Evolutionary conservation across 2,888 invertebrate genomes (phyloP).

Genomic region (Torymus texanus): DNA sequence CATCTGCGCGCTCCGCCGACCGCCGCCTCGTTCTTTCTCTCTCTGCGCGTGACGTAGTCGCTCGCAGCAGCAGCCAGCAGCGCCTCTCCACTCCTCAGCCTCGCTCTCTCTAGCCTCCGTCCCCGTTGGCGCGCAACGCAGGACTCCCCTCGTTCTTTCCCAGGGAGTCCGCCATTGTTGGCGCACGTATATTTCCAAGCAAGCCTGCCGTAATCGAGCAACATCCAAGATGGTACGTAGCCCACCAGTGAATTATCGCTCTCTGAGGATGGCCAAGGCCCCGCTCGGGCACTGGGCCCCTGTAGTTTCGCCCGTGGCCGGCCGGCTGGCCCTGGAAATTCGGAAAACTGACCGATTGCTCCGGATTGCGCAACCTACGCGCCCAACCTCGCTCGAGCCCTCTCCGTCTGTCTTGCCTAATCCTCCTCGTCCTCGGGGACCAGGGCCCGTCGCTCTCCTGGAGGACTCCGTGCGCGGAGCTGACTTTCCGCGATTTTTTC

Average conservation of each 20-base stretch:
- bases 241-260: slow-evolving; percentile 43
- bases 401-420: too few relatives aligned
- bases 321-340: slow-evolving; percentile 57
- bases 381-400: slow-evolving; percentile 10
- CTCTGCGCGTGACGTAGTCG: background rate
- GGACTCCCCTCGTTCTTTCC: slow-evolving; percentile 79
- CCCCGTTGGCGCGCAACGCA: slow-evolving; percentile 8
- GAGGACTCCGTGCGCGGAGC: too few relatives aligned
- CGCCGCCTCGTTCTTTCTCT: background rate
- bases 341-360: slow-evolving; percentile 65
- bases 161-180: slow-evolving; percentile 91
- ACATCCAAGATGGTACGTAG: slow-evolving; percentile 89
- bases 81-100: background rate
- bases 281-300: too few relatives aligned
- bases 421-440: too few relatives aligned
- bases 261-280: background rate
- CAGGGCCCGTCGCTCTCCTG: too few relatives aligned
- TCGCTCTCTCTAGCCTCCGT: background rate
- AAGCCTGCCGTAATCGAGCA: slow-evolving; percentile 85
- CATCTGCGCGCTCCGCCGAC: background rate
- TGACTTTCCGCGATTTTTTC: too few relatives aligned
- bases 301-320: slow-evolving; percentile 65
- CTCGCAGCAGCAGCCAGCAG: background rate
- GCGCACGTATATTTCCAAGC: slow-evolving; percentile 86
- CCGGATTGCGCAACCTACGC: slow-evolving; percentile 71